These are phyloP conservation scores for Myotis findleyi DNA, from an alignment of 2,797 vertebrate species.

Conservation along the genomic window DNA sequence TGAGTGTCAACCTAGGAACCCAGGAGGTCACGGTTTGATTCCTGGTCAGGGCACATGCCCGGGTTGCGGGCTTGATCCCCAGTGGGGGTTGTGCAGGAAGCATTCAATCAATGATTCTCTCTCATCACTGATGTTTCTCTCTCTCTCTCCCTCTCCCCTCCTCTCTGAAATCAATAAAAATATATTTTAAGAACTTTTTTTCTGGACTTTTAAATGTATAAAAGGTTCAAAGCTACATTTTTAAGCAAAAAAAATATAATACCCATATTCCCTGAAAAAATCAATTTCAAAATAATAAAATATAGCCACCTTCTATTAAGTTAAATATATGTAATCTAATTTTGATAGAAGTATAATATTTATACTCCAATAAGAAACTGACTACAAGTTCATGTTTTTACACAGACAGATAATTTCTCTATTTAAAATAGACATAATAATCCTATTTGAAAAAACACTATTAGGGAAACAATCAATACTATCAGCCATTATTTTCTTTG, in stretches of 20 bases:
- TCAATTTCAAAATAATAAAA: background rate
- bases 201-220: background rate
- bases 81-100: no score
- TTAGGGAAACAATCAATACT: background rate
- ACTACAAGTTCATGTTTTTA: background rate
- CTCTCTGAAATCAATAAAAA: no score
- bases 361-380: background rate
- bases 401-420: background rate
- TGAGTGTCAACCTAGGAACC: no score
- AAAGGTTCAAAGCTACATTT: background rate
- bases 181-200: background rate
- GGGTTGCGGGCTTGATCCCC: no score
- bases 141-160: no score
- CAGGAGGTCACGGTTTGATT: no score
- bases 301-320: background rate
- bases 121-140: no score
- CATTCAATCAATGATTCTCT: no score
- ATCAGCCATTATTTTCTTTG: conserved; percentile 4
- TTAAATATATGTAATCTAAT: background rate
- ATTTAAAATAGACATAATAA: conserved; percentile 48
- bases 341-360: background rate
- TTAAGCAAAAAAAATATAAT: background rate
- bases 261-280: background rate
- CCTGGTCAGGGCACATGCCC: no score
- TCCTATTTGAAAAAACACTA: background rate